phyloP scores from a whole-genome alignment of 2,113 vertebrate genomes.

The Entomyzon cyanotis region DNA sequence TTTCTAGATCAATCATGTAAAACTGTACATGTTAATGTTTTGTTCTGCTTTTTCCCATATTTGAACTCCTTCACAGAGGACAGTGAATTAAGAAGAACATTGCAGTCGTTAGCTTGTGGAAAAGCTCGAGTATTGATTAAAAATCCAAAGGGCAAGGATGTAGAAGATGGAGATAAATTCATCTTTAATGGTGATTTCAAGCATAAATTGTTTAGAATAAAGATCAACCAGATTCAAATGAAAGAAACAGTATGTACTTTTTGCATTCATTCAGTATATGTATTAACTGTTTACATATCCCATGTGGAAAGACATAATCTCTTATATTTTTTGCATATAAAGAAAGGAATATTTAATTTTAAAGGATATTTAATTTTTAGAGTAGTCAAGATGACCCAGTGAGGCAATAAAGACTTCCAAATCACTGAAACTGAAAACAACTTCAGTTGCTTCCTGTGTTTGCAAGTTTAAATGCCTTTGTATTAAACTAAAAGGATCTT shows the following conservation, averaged over 20 bases:
- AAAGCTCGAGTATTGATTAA: constrained; percentile 81
- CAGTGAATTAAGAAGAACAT: constrained; percentile 77
- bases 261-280: neutral
- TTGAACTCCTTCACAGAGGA: constrained; percentile 71
- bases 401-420: neutral
- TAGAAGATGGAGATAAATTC: constrained; percentile 82
- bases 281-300: neutral
- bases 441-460: neutral
- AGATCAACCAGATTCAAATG: constrained; percentile 88
- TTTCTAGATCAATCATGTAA: neutral
- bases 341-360: neutral
- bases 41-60: neutral
- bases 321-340: neutral
- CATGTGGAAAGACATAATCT: neutral
- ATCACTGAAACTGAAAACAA: neutral
- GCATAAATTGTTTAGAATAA: constrained; percentile 84
- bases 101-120: constrained; percentile 83
- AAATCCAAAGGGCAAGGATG: constrained; percentile 81
- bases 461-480: neutral
- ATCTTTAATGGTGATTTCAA: constrained; percentile 81
- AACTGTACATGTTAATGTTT: neutral
- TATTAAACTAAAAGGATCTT: neutral
- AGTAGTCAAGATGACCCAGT: neutral
- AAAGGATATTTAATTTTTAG: neutral
- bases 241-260: constrained; percentile 80